phyloP scores from a whole-genome alignment of 2,113 vertebrate species.

The Ascaphus truei region DNA sequence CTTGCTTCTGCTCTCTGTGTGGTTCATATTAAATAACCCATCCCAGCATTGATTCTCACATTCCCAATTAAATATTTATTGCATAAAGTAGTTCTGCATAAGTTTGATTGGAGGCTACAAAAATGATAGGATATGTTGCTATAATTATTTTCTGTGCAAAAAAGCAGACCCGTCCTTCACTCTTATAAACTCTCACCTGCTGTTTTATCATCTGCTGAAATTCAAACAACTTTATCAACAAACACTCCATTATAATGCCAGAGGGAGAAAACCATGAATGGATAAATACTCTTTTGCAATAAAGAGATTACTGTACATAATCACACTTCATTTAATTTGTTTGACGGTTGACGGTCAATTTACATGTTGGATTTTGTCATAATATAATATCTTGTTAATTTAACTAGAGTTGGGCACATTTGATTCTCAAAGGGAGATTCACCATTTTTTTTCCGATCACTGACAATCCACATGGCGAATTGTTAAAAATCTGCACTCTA shows the following conservation, averaged over 20 bases:
- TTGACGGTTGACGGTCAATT: no score
- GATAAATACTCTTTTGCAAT: no score
- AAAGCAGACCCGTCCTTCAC: conserved; percentile 22
- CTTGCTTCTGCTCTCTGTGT: no score
- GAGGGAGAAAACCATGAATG: not conserved
- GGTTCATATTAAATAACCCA: conserved; percentile 8
- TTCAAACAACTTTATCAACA: conserved; percentile 33
- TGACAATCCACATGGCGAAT: no score
- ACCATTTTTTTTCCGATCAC: no score
- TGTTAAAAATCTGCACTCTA: no score
- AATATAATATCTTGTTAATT: no score
- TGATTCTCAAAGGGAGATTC: no score
- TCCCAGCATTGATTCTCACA: not conserved
- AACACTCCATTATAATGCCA: not conserved
- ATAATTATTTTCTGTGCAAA: not conserved
- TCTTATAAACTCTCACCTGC: conserved; percentile 25
- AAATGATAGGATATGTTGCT: conserved; percentile 24
- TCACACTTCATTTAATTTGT: no score
- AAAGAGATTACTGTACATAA: no score
- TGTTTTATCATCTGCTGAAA: conserved; percentile 27
- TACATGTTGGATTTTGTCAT: no score
- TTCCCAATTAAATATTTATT: conserved; percentile 22
- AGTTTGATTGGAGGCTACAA: conserved; percentile 6
- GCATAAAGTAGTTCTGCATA: not conserved
- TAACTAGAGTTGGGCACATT: no score